A percentile compares a stretch with the other conserved stretches of the same genome.
These are phyloP conservation scores for Pseudococcus jackbeardsleyi DNA, from an alignment of 2,888 invertebrate genomes.

Conservation along the genomic window DNA sequence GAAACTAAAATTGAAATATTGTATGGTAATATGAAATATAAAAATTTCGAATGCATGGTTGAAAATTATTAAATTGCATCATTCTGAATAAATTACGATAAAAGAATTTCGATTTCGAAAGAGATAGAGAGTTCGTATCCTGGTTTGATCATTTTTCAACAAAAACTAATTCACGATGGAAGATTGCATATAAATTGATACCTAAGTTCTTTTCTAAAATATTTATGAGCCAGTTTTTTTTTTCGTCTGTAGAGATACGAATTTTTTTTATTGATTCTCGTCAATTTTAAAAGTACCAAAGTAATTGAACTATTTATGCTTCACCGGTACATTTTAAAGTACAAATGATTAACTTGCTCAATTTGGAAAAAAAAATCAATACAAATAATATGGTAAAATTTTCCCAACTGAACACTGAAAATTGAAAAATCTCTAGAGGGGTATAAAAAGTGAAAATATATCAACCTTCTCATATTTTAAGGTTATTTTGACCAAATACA, in stretches of 20 bases:
- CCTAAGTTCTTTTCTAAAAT: background rate
- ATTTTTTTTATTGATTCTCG: background rate
- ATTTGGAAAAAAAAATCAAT: no score
- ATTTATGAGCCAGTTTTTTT: background rate
- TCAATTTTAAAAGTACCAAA: background rate
- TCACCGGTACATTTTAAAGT: background rate
- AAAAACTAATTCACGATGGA: slow-evolving; percentile 7
- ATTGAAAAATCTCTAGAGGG: no score
- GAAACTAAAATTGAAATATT: background rate
- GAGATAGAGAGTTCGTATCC: background rate
- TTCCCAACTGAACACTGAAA: no score
- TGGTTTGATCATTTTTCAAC: slow-evolving; percentile 1
- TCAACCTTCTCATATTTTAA: no score
- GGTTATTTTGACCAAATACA: no score
- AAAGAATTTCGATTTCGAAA: background rate
- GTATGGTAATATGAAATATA: no score
- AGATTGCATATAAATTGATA: slow-evolving; percentile 1
- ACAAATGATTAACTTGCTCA: no score
- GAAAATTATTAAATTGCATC: background rate
- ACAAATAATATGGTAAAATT: no score
- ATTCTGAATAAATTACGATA: slow-evolving; percentile 40
- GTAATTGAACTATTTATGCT: background rate
- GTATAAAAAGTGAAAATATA: no score
- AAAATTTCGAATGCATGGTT: no score
- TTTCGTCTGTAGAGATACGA: background rate